phyloP scores from a whole-genome alignment of 1,140 invertebrate species.

The Mamestra configurata region DNA sequence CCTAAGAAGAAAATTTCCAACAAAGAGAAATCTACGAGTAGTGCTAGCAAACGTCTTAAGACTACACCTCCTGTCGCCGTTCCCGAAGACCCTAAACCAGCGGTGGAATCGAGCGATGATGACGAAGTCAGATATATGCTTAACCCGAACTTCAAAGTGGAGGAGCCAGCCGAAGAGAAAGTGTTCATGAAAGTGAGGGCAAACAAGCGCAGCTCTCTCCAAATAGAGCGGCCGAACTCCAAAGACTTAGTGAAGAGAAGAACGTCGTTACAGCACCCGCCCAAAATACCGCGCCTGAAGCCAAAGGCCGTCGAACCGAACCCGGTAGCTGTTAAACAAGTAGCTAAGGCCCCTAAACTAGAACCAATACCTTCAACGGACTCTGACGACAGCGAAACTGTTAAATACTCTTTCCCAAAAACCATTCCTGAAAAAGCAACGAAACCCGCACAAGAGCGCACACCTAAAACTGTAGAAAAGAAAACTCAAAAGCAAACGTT shows the following conservation, averaged over 20 bases:
- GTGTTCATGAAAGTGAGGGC: constrained; percentile 80
- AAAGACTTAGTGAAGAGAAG: constrained; percentile 79
- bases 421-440: constrained; percentile 54
- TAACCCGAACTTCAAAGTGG: constrained; percentile 76
- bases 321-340: constrained; percentile 40
- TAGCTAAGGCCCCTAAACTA: constrained; percentile 55
- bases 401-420: constrained; percentile 84
- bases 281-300: constrained; percentile 78
- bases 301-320: constrained; percentile 67
- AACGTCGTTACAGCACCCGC: constrained; percentile 78
- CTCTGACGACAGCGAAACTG: constrained; percentile 80
- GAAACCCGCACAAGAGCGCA: constrained; percentile 46
- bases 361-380: constrained; percentile 69
- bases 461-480: constrained; percentile 56
- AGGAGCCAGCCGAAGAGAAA: constrained; percentile 67
- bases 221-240: constrained; percentile 78
- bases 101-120: constrained; percentile 74
- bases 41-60: constrained; percentile 71
- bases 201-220: constrained; percentile 78
- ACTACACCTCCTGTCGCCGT: constrained; percentile 53
- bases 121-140: constrained; percentile 84
- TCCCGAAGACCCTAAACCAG: constrained; percentile 57
- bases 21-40: constrained; percentile 72
- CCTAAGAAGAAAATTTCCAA: constrained; percentile 69
- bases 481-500: constrained; percentile 67